phyloP scores from a whole-genome alignment of 2,113 vertebrate species.

The Scophthalmus maximus region DNA sequence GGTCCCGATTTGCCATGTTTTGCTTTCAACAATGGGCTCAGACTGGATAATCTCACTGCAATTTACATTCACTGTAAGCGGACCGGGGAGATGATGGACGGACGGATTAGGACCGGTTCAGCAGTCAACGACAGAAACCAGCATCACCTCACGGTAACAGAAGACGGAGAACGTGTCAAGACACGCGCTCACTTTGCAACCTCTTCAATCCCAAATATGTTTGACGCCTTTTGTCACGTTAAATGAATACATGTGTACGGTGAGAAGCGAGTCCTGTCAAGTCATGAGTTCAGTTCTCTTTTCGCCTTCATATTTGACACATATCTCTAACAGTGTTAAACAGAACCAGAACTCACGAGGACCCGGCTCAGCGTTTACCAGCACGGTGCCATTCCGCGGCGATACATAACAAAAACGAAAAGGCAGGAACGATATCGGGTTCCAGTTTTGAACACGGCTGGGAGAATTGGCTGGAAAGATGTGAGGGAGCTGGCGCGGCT shows the following conservation, averaged over 20 bases:
- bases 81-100: constrained; percentile 23
- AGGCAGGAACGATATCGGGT: neutral
- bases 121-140: neutral
- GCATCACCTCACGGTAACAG: constrained; percentile 27
- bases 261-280: no score
- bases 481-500: constrained; percentile 20
- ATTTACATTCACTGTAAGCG: constrained; percentile 20
- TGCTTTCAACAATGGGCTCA: constrained; percentile 8
- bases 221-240: constrained; percentile 11
- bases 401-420: neutral
- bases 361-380: constrained; percentile 19
- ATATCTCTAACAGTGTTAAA: constrained; percentile 16
- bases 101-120: constrained; percentile 27
- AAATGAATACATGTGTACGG: no score
- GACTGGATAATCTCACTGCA: neutral
- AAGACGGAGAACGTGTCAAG: constrained; percentile 29
- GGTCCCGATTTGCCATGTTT: neutral
- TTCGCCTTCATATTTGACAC: no score
- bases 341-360: neutral
- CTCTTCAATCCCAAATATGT: constrained; percentile 11
- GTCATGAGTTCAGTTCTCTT: no score
- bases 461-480: constrained; percentile 11
- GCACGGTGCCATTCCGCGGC: neutral
- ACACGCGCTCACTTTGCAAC: neutral
- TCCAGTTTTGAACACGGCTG: neutral